phyloP scores from a whole-genome alignment of 2,888 invertebrate genomes.

The Sympetrum striolatum region DNA sequence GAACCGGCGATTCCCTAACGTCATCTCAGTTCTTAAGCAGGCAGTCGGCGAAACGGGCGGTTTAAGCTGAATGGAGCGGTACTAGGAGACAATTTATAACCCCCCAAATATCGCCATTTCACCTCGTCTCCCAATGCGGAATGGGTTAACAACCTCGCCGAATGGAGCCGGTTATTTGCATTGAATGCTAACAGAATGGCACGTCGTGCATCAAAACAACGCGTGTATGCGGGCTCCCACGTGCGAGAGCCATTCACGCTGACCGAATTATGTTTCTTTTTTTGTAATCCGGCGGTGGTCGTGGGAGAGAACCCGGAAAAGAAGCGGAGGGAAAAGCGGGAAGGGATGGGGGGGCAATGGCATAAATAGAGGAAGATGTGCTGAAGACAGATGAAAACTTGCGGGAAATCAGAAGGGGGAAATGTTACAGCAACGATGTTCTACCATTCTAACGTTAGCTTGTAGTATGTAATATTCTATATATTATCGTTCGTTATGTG shows the following conservation, averaged over 20 bases:
- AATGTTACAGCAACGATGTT: too few species aligned
- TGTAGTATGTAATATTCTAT: too few species aligned
- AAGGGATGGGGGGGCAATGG: background rate
- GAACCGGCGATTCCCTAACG: background rate
- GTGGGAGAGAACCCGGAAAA: background rate
- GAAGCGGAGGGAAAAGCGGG: background rate
- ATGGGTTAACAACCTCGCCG: slow-evolving; percentile 30
- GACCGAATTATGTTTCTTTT: background rate
- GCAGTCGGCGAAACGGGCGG: background rate
- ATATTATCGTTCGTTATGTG: too few species aligned
- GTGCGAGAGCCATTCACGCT: slow-evolving; percentile 12
- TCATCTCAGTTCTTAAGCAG: background rate
- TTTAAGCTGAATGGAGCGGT: too few species aligned
- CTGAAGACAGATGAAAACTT: too few species aligned
- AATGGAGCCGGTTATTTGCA: slow-evolving; percentile 21
- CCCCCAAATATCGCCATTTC: background rate
- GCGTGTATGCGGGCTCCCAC: background rate
- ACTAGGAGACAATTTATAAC: background rate
- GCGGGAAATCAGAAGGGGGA: too few species aligned
- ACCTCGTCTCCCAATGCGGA: background rate
- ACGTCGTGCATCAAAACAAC: slow-evolving; percentile 6
- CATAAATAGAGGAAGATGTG: too few species aligned
- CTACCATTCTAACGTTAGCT: too few species aligned
- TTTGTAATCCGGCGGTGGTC: background rate
- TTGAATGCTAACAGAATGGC: slow-evolving; percentile 1